phyloP scores from a whole-genome alignment of 1,140 invertebrate genomes.

The Melanaphis sacchari region DNA sequence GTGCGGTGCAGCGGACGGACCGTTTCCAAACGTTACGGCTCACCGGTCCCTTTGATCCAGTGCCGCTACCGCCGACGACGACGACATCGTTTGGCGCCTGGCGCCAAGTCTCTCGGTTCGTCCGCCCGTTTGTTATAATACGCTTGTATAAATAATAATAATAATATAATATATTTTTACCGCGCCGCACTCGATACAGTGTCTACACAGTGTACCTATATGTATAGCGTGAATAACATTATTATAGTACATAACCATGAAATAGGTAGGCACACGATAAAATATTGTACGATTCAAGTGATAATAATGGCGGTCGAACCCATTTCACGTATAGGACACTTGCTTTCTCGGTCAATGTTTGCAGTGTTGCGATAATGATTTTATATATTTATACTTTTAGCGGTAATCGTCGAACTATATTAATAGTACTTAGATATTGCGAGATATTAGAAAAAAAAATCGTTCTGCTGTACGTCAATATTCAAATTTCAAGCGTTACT shows the following conservation, averaged over 20 bases:
- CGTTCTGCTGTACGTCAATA: too few relatives aligned
- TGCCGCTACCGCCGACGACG: background rate
- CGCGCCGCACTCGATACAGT: background rate
- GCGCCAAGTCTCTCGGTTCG: slow-evolving; percentile 37
- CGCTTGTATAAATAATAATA: background rate
- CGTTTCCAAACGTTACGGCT: slow-evolving; percentile 51
- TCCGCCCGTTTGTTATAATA: background rate
- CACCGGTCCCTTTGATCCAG: slow-evolving; percentile 42
- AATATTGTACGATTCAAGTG: background rate
- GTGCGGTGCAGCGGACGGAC: background rate
- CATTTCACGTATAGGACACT: background rate
- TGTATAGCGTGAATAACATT: background rate
- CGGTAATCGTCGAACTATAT: too few relatives aligned
- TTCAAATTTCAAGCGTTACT: too few relatives aligned
- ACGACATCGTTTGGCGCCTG: slow-evolving; percentile 26
- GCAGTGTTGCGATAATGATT: too few relatives aligned
- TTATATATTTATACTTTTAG: too few relatives aligned
- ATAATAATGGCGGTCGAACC: background rate
- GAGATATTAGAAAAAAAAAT: too few relatives aligned
- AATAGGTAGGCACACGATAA: background rate
- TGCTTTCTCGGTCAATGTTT: too few relatives aligned
- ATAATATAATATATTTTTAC: slow-evolving; percentile 13
- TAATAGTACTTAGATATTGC: too few relatives aligned
- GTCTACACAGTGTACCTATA: too few relatives aligned
- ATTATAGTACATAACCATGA: background rate